Percentiles rank a stretch among this genome's conserved stretches.
Evolutionary conservation across 2,797 vertebrate species (phyloP).

Genomic region (Hypotaenidia philippensis): DNA sequence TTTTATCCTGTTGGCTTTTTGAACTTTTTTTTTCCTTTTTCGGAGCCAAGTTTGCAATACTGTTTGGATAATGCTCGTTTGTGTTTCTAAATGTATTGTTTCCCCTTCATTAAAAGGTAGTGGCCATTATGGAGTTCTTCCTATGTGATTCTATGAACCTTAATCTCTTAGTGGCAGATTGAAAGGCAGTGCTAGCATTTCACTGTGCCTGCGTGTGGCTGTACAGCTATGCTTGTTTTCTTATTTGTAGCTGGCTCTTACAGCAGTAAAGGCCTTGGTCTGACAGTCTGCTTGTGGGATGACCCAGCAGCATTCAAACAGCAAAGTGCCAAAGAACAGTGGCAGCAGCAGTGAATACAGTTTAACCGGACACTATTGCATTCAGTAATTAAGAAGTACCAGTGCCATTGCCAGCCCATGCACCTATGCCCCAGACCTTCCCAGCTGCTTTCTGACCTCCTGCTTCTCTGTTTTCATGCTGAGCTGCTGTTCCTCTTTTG

Average conservation of each 20-base stretch:
- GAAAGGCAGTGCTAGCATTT: not conserved
- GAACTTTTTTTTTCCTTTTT: not conserved
- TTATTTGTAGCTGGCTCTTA: not conserved
- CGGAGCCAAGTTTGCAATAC: not conserved
- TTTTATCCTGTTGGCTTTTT: not conserved
- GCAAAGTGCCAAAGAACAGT: not conserved
- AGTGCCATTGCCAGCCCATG: not conserved
- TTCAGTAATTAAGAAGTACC: conserved; percentile 32
- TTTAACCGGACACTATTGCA: not conserved
- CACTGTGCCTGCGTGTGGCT: not conserved
- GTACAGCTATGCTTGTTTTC: not conserved
- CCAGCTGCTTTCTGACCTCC: conserved; percentile 16
- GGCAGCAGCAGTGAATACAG: not conserved
- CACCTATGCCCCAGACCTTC: not conserved
- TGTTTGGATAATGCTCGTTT: conserved; percentile 40
- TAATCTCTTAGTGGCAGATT: not conserved
- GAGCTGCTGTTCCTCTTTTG: not conserved
- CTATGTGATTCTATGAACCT: not conserved
- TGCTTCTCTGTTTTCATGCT: not conserved
- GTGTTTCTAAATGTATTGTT: conserved; percentile 49
- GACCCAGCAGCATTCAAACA: not conserved
- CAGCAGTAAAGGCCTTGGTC: not conserved
- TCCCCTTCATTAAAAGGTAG: conserved; percentile 33
- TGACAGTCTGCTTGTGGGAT: not conserved
- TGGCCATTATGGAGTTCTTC: not conserved